These are phyloP conservation scores for Cydia fagiglandana DNA, from an alignment of 1,140 invertebrate genomes.

Conservation along the genomic window DNA sequence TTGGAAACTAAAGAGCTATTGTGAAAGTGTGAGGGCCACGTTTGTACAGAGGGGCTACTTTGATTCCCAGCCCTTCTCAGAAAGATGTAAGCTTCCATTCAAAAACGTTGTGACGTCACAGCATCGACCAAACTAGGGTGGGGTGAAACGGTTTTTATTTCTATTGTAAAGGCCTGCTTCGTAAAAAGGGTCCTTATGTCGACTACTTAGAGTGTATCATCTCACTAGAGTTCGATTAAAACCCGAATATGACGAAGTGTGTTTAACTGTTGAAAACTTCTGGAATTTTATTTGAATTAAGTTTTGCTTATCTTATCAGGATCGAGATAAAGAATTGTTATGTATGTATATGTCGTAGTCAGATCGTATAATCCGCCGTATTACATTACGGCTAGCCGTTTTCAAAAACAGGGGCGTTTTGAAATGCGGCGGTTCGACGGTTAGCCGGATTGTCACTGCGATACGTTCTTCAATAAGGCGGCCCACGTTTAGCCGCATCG, in stretches of 20 bases:
- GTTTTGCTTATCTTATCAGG: conserved; percentile 22
- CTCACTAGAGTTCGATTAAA: neutral
- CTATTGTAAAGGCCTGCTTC: conserved; percentile 9
- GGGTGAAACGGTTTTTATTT: conserved; percentile 23
- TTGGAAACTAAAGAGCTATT: neutral
- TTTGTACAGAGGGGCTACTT: conserved; percentile 24
- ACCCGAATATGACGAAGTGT: conserved; percentile 4
- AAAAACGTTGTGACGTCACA: conserved; percentile 17
- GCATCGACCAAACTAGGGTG: neutral
- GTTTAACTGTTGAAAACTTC: neutral
- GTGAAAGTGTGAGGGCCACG: conserved; percentile 21
- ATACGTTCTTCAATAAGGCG: no score
- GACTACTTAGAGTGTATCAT: neutral
- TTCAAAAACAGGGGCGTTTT: no score
- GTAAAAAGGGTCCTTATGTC: neutral
- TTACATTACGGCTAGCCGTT: no score
- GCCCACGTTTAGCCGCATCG: no score
- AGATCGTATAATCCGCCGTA: no score
- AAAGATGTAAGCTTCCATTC: conserved; percentile 24
- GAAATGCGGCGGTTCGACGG: no score
- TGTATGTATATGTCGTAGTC: no score
- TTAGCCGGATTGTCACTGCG: no score
- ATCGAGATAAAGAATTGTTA: neutral
- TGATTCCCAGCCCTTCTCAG: conserved; percentile 22
- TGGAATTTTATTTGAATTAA: conserved; percentile 28